phyloP scores from a whole-genome alignment of 2,113 vertebrate genomes.

The Calidris pygmaea region DNA sequence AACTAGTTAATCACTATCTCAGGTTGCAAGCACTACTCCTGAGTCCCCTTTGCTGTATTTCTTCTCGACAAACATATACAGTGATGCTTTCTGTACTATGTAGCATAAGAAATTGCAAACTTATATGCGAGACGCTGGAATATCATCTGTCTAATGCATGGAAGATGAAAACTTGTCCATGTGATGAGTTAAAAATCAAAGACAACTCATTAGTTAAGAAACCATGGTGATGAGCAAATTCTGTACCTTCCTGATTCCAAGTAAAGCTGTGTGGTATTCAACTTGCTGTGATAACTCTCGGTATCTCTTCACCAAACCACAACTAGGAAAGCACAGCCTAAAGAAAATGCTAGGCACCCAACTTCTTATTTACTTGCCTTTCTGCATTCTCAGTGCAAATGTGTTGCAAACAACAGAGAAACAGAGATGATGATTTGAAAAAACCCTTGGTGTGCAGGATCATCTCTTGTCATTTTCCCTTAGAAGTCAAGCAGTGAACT shows the following conservation, averaged over 20 bases:
- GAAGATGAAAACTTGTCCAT: background rate
- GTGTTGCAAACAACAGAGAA: background rate
- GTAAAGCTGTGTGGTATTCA: background rate
- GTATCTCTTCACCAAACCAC: background rate
- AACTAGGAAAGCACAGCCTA: background rate
- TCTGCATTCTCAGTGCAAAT: background rate
- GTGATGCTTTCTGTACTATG: background rate
- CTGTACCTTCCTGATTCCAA: background rate
- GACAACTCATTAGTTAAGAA: background rate
- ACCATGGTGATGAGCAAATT: background rate
- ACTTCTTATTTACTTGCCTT: background rate
- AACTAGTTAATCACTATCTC: background rate
- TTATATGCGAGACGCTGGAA: background rate
- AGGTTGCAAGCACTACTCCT: background rate
- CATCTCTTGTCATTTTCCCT: no score
- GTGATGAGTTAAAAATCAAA: background rate
- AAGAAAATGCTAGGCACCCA: background rate
- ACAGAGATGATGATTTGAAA: background rate
- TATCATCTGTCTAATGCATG: no score
- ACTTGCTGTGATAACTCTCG: background rate
- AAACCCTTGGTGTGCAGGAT: background rate
- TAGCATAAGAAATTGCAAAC: background rate
- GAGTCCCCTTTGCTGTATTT: background rate
- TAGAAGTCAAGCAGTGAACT: background rate
- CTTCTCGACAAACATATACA: background rate